Conservation (phyloP, 2,888 invertebrate genomes). For the Trimorus sp. region DNA sequence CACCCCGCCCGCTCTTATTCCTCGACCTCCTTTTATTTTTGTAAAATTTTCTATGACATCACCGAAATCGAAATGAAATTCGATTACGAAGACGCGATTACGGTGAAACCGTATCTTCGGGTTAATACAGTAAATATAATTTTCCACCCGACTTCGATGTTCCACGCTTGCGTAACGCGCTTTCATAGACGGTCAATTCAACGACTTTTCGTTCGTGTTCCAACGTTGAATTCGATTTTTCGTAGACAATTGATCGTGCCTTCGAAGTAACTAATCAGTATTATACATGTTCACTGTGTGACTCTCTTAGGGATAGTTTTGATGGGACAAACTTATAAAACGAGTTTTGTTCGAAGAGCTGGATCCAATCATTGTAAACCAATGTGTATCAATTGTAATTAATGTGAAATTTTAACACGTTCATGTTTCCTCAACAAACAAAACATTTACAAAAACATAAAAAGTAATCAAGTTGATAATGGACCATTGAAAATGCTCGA, state of each 20-base stretch:
- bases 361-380: too few species aligned
- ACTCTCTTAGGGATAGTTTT: conserved; percentile 23
- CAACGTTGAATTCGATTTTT: conserved; percentile 19
- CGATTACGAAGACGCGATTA: conserved; percentile 1
- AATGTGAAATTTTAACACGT: too few species aligned
- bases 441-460: conserved; percentile 5
- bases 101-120: conserved; percentile 13
- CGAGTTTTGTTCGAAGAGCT: background rate
- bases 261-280: conserved; percentile 33
- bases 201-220: conserved; percentile 22
- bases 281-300: conserved; percentile 25
- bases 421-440: too few species aligned
- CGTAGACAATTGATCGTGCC: conserved; percentile 41
- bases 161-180: conserved; percentile 35
- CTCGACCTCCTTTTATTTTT: conserved; percentile 33
- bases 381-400: too few species aligned
- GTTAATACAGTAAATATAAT: conserved; percentile 13
- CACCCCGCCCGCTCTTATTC: conserved; percentile 3
- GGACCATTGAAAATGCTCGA: conserved; percentile 7
- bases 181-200: conserved; percentile 26
- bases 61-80: background rate
- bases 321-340: background rate
- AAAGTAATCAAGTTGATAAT: conserved; percentile 13
- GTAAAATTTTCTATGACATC: conserved; percentile 32
- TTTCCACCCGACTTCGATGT: conserved; percentile 16